Evolutionary conservation across 1,140 invertebrate genomes (phyloP).

Genomic region (Arion vulgaris): DNA sequence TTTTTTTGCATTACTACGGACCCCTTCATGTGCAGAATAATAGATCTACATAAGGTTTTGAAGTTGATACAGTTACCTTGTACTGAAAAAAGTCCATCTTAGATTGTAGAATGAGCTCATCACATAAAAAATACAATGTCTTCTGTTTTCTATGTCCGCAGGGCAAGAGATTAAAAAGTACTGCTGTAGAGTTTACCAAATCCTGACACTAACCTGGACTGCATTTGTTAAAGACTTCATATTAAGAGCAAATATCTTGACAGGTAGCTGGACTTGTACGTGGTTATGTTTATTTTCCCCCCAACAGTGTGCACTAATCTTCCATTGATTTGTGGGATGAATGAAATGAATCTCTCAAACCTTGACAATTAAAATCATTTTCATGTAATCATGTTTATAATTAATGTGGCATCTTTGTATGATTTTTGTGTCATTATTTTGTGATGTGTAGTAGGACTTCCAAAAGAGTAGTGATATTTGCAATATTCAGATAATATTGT

Average conservation of each 20-base stretch:
- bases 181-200: constrained; percentile 26
- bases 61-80: no score
- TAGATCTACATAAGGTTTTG: no score
- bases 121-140: neutral
- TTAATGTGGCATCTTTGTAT: neutral
- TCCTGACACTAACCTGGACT: neutral
- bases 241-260: neutral
- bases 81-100: no score
- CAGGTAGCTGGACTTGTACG: neutral
- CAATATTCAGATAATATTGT: neutral
- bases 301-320: neutral
- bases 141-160: constrained; percentile 31
- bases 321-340: neutral
- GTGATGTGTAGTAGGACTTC: neutral
- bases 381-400: neutral
- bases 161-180: constrained; percentile 51
- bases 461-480: neutral
- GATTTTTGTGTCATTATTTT: neutral
- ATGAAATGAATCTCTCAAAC: neutral
- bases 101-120: neutral
- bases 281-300: neutral
- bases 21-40: no score
- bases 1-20: no score
- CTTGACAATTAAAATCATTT: neutral
- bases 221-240: neutral